phyloP scores from a whole-genome alignment of 2,888 invertebrate species.

The Lagria hirta region DNA sequence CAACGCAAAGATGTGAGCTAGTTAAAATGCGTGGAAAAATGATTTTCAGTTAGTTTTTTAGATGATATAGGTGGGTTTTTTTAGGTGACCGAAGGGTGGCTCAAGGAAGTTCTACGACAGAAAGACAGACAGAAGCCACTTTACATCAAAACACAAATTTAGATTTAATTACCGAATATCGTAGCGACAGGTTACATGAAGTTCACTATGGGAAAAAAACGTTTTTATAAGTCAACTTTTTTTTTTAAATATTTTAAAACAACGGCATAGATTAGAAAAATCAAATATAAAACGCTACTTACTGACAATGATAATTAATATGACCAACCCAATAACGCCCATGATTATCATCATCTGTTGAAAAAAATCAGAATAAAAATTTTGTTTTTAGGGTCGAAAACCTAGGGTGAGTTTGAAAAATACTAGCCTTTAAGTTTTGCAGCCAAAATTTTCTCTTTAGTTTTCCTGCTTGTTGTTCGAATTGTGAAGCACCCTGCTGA shows the following conservation, averaged over 20 bases:
- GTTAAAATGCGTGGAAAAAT: slow-evolving; percentile 16
- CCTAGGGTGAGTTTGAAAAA: too few species aligned
- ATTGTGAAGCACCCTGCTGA: slow-evolving; percentile 92
- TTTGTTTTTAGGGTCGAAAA: background rate
- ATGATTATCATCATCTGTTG: slow-evolving; percentile 86
- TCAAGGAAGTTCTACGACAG: slow-evolving; percentile 46
- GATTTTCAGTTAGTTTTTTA: slow-evolving; percentile 2
- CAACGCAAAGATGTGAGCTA: slow-evolving; percentile 8
- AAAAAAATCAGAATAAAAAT: slow-evolving; percentile 18
- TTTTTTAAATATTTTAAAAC: slow-evolving; percentile 7
- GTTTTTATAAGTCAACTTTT: slow-evolving; percentile 28
- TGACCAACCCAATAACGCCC: slow-evolving; percentile 78
- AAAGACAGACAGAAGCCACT: slow-evolving; percentile 52
- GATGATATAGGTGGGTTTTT: slow-evolving; percentile 11
- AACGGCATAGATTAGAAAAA: too few species aligned
- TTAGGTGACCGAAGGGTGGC: slow-evolving; percentile 15
- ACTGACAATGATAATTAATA: slow-evolving; percentile 83
- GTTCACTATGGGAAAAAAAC: slow-evolving; percentile 51
- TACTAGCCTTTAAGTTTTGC: slow-evolving; percentile 82
- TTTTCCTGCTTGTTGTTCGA: slow-evolving; percentile 95
- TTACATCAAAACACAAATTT: slow-evolving; percentile 46
- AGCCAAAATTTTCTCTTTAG: slow-evolving; percentile 96
- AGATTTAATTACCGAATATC: slow-evolving; percentile 49
- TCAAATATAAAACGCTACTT: slow-evolving; percentile 52
- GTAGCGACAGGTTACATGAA: slow-evolving; percentile 53